Base-by-base conservation (phyloP, 1,140 invertebrate species). In the Aphaenogaster rudis region DNA sequence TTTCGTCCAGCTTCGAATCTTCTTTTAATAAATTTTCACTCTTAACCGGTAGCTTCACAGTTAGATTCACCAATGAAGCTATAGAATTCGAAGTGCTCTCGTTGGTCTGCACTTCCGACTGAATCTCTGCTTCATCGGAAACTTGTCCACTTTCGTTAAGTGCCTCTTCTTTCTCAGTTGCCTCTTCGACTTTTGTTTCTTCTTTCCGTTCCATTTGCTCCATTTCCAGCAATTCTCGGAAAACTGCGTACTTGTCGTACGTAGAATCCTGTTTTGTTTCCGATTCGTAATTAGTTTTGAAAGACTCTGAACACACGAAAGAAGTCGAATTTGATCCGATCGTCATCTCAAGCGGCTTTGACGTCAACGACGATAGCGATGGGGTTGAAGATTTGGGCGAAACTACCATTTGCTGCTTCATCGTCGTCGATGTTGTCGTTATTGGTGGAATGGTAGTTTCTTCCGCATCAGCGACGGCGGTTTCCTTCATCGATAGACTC, bases 221-320 rank as follows among this genome's bases (percentile, higher is more conserved):
- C 93, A 97, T 95, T 86, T 97, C 97, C 28, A 98, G 96, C 76
- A 98, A 96, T 95, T 98, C 98, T 86, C 98, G 96, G 92, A 98
- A 98, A 0, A 97, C 98, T 0, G 98, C 98, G 93, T 98, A 98
- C 87, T 98, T 97, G 92, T 98, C 98, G 88, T 96, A 96, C 7
- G 95, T 95, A 52, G 95, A 92, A 59, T 93, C 88, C 84, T 90
- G 59, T 95, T 91, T 93, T 2, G 80, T 69, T 8, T 93, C 93
- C 79, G 94, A 91, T 74, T 96, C 96, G 86, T 97, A 97, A 90
- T 96, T 96, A 0, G 96, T 96, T 88, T 96, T 96, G 0, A 96
- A 91, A 2, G 95, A 91, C 15, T 94, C 92, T 7, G 52, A 45
- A 0, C 52, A 42, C 0, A 50, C 48, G 45, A 82, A 91, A 1